Conservation (phyloP, 2,888 invertebrate genomes). For the Aporophyla nigra region DNA sequence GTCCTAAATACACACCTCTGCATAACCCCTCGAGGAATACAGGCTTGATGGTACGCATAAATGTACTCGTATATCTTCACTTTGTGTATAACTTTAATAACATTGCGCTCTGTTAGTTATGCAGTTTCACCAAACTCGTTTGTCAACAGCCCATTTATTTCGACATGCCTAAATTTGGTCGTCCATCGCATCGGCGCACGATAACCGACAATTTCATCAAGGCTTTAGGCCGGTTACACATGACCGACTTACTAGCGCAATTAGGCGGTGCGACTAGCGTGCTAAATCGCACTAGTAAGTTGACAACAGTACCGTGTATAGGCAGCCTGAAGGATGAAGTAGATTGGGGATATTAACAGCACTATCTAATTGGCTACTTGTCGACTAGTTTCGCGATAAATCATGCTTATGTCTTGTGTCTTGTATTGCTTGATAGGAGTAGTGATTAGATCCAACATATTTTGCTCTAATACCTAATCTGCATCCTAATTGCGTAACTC, state of each 20-base stretch:
- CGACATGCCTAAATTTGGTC: not conserved
- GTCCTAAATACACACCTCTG: too few relatives aligned
- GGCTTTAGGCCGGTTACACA: slow-evolving; percentile 42
- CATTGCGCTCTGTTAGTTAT: too few relatives aligned
- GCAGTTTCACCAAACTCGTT: slow-evolving; percentile 1
- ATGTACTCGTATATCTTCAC: not conserved
- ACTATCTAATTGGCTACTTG: slow-evolving; percentile 4
- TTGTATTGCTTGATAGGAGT: not conserved
- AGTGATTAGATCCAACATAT: not conserved
- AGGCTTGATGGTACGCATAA: too few relatives aligned
- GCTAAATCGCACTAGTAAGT: slow-evolving; percentile 30
- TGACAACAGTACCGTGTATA: slow-evolving; percentile 14
- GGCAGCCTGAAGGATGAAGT: not conserved
- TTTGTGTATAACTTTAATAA: too few relatives aligned
- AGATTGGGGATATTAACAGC: slow-evolving; percentile 12
- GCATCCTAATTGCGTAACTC: too few relatives aligned
- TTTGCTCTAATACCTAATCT: not conserved
- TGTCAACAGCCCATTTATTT: slow-evolving; percentile 9
- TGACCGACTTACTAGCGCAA: slow-evolving; percentile 41
- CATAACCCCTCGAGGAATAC: too few relatives aligned
- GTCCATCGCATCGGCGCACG: not conserved
- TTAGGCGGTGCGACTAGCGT: slow-evolving; percentile 42
- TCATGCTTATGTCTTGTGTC: not conserved
- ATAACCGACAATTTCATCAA: slow-evolving; percentile 34
- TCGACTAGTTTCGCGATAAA: not conserved